Conservation (phyloP, 2,113 vertebrate genomes). For the Gorsachius goisagi region DNA sequence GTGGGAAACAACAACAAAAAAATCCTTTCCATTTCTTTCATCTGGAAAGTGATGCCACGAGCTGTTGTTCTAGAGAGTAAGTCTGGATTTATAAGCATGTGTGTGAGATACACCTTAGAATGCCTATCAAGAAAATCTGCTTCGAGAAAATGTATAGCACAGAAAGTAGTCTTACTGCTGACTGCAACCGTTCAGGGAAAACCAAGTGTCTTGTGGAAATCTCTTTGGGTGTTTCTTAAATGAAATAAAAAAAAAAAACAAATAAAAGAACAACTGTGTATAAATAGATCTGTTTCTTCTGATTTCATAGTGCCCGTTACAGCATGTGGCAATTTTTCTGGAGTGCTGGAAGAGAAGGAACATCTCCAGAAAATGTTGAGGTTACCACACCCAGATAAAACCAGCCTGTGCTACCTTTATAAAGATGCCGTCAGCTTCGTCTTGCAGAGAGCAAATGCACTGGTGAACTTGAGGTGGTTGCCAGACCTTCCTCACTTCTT, state of each 20-base stretch:
- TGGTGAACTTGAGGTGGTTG: background rate
- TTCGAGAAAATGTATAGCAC: background rate
- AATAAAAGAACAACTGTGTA: background rate
- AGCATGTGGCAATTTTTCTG: background rate
- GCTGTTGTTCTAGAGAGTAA: constrained; percentile 36
- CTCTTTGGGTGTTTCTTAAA: background rate
- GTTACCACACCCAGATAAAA: background rate
- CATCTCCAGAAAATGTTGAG: background rate
- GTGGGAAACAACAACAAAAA: constrained; percentile 48
- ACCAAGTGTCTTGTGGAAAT: constrained; percentile 33
- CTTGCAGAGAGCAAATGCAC: background rate
- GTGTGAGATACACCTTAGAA: background rate
- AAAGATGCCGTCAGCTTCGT: background rate
- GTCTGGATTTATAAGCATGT: background rate
- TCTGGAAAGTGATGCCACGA: constrained; percentile 29
- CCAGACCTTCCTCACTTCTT: background rate
- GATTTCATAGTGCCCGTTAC: background rate
- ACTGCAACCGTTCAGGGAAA: constrained; percentile 52
- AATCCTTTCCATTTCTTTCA: constrained; percentile 52
- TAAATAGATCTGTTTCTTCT: background rate
- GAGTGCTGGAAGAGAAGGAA: background rate
- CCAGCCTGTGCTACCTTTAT: background rate
- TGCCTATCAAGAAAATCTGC: background rate
- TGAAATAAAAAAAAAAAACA: background rate
- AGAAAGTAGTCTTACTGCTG: constrained; percentile 38